Evolutionary conservation across 2,113 vertebrate species (phyloP).

Genomic region (Ptychochromis oligacanthus): DNA sequence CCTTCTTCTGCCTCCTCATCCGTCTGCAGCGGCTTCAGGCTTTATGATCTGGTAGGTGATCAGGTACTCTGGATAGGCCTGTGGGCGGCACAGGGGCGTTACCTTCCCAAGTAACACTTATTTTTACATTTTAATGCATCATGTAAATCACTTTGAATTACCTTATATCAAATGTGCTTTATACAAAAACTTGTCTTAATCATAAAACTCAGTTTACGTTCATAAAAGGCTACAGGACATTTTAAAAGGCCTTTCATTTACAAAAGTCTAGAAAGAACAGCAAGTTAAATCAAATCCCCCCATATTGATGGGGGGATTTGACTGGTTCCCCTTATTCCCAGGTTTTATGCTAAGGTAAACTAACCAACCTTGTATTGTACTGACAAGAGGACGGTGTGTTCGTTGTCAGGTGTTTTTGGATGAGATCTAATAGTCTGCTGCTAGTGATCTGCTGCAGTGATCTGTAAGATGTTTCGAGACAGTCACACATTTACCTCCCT

Average conservation of each 20-base stretch:
- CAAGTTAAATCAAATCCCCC: too few relatives aligned
- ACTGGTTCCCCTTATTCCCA: too few relatives aligned
- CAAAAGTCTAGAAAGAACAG: background rate
- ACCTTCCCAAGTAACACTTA: background rate
- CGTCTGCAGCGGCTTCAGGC: slow-evolving; percentile 83
- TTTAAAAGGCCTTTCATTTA: background rate
- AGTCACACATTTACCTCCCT: background rate
- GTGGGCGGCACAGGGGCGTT: slow-evolving; percentile 30
- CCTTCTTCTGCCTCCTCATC: slow-evolving; percentile 14
- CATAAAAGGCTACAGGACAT: background rate
- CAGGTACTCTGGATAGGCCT: slow-evolving; percentile 94
- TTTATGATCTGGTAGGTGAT: slow-evolving; percentile 95
- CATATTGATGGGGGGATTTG: too few relatives aligned
- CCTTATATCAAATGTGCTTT: background rate
- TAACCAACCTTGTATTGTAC: too few relatives aligned
- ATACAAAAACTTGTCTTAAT: background rate
- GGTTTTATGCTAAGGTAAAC: too few relatives aligned
- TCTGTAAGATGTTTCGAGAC: background rate
- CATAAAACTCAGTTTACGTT: background rate
- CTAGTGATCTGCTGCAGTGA: background rate
- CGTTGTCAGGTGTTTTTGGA: background rate
- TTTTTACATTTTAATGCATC: background rate
- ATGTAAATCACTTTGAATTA: background rate
- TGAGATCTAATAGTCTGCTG: background rate
- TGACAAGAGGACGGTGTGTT: too few relatives aligned